A percentile compares a stretch with the other conserved stretches of the same genome.
These are phyloP conservation scores for Ibycter americanus DNA, from an alignment of 2,797 vertebrate species.

Conservation along the genomic window DNA sequence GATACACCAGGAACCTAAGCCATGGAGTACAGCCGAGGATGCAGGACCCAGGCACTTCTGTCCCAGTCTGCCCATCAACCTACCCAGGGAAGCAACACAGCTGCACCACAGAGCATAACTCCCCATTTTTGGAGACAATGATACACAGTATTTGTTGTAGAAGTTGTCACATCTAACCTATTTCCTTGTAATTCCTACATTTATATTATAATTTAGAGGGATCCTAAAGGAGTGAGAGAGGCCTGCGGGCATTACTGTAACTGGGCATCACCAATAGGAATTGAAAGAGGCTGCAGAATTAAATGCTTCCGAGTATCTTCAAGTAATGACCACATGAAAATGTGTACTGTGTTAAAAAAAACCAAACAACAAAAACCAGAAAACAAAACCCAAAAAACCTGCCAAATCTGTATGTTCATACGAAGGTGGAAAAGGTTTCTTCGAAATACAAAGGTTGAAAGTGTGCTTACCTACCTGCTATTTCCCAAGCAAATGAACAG, in stretches of 20 bases:
- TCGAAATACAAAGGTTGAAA: background rate
- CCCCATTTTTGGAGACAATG: background rate
- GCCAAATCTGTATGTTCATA: background rate
- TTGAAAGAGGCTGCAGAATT: background rate
- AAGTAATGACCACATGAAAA: background rate
- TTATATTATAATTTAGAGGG: background rate
- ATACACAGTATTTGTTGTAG: background rate
- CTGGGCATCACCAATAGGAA: background rate
- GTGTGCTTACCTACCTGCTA: background rate
- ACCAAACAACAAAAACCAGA: too few species aligned
- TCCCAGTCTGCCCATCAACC: background rate
- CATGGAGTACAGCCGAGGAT: background rate
- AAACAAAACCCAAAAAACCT: background rate
- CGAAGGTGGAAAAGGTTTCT: background rate
- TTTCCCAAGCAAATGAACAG: background rate
- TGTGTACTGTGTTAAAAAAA: background rate
- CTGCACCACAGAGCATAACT: background rate
- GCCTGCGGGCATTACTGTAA: background rate
- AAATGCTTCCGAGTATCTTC: background rate
- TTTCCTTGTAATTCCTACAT: background rate
- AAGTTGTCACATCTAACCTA: background rate
- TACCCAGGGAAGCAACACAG: background rate
- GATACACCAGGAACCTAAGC: background rate
- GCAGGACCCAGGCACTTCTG: background rate
- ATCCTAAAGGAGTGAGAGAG: fast-evolving